Conservation (phyloP, 2,888 invertebrate genomes). For the Parnassius glacialis region DNA sequence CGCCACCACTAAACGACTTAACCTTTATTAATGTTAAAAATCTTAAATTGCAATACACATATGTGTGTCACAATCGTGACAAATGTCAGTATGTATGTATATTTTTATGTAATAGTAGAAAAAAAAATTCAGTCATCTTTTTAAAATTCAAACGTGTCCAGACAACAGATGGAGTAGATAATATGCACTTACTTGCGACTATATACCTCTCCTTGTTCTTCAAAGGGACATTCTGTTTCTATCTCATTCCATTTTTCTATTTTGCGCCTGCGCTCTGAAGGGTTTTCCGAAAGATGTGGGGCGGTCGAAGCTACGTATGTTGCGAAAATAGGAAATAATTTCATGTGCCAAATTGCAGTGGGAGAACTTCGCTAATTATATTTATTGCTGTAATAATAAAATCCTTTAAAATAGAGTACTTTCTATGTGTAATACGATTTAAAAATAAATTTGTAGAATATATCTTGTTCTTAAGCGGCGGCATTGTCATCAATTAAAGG, state of each 20-base stretch:
- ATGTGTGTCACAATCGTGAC: too few relatives aligned
- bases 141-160: conserved; percentile 64
- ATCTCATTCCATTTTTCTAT: conserved; percentile 59
- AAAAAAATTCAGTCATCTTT: conserved; percentile 37
- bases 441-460: neutral
- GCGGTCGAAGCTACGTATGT: conserved; percentile 67
- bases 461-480: neutral
- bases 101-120: neutral
- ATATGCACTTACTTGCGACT: conserved; percentile 55
- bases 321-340: conserved; percentile 35
- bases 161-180: conserved; percentile 65
- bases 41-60: too few relatives aligned
- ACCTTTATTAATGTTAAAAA: too few relatives aligned
- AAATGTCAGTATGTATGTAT: too few relatives aligned
- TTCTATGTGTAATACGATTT: neutral
- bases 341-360: conserved; percentile 29
- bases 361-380: neutral
- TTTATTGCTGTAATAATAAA: neutral
- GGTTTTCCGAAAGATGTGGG: conserved; percentile 64
- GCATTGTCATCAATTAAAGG: neutral
- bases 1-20: too few relatives aligned
- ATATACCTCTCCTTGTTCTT: conserved; percentile 44
- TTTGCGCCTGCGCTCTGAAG: conserved; percentile 65
- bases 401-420: neutral
- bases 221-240: conserved; percentile 35